These are phyloP conservation scores for Nycticorax nycticorax DNA, from an alignment of 2,113 vertebrate genomes.

Conservation along the genomic window DNA sequence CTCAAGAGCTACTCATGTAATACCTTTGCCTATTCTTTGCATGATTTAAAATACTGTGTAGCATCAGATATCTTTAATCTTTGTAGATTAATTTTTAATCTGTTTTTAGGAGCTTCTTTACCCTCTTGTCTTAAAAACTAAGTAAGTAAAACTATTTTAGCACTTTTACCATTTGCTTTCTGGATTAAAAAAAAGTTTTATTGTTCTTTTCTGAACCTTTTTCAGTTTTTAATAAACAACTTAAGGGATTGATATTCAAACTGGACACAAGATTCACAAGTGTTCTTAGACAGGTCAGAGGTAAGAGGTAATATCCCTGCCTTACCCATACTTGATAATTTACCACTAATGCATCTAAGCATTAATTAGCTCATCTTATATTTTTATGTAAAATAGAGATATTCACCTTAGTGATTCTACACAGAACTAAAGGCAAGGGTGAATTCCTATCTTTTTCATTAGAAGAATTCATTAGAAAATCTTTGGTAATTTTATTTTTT, in stretches of 20 bases:
- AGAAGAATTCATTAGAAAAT: conserved; percentile 5
- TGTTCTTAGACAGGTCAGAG: not conserved
- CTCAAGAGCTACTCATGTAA: not conserved
- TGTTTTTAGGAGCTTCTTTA: not conserved
- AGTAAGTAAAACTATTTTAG: not conserved
- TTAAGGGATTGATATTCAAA: not conserved
- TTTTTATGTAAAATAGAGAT: not conserved
- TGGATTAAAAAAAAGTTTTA: not conserved
- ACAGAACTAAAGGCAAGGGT: not conserved
- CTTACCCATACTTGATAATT: not conserved
- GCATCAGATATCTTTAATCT: not conserved
- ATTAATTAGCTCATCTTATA: not conserved
- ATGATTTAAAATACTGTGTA: not conserved
- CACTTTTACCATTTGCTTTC: not conserved
- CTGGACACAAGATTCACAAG: not conserved
- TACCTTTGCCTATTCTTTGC: not conserved
- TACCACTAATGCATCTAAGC: not conserved
- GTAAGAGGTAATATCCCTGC: not conserved
- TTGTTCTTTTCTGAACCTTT: not conserved
- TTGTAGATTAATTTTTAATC: not conserved
- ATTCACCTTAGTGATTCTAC: not conserved
- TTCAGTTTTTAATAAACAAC: not conserved
- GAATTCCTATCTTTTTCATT: not conserved
- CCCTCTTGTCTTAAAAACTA: not conserved
- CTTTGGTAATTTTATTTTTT: conserved; percentile 37